A percentile compares a stretch with the other conserved stretches of the same genome.
Conservation (phyloP, 1,140 invertebrate genomes). For the Diplogasteroides magnus region DNA sequence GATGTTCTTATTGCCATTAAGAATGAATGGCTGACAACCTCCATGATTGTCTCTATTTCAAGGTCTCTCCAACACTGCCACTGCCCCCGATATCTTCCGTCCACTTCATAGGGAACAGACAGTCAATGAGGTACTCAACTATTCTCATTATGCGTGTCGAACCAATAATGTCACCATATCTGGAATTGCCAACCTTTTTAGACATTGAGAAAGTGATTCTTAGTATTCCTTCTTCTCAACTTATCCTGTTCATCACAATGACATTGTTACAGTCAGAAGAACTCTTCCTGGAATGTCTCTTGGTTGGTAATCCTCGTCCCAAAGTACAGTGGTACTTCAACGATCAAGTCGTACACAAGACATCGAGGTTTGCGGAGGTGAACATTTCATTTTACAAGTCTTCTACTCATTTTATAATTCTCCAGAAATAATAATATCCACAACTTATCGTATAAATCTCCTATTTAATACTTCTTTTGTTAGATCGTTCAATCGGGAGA, state of each 20-base stretch:
- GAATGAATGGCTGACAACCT: too few relatives aligned
- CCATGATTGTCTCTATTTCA: conserved; percentile 24
- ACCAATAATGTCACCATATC: too few relatives aligned
- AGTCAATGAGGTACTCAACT: conserved; percentile 58
- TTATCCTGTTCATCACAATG: too few relatives aligned
- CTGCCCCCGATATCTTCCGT: conserved; percentile 48
- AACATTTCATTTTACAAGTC: not conserved
- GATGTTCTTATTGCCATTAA: not conserved
- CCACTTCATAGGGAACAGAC: conserved; percentile 51
- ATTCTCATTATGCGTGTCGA: too few relatives aligned
- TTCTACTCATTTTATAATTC: not conserved
- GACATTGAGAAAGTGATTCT: too few relatives aligned
- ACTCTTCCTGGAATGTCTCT: conserved; percentile 57
- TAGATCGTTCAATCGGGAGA: conserved; percentile 26
- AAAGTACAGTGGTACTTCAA: conserved; percentile 61
- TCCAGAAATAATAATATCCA: too few relatives aligned
- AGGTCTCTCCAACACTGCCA: conserved; percentile 39
- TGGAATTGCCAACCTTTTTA: too few relatives aligned
- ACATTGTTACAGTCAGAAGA: too few relatives aligned
- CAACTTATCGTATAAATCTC: too few relatives aligned
- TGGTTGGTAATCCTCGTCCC: conserved; percentile 59
- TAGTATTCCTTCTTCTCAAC: too few relatives aligned
- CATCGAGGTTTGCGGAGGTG: conserved; percentile 45
- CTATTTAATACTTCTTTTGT: too few relatives aligned
- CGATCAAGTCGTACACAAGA: conserved; percentile 56